phyloP scores from a whole-genome alignment of 2,797 vertebrate genomes.

The Etheostoma nigrum region DNA sequence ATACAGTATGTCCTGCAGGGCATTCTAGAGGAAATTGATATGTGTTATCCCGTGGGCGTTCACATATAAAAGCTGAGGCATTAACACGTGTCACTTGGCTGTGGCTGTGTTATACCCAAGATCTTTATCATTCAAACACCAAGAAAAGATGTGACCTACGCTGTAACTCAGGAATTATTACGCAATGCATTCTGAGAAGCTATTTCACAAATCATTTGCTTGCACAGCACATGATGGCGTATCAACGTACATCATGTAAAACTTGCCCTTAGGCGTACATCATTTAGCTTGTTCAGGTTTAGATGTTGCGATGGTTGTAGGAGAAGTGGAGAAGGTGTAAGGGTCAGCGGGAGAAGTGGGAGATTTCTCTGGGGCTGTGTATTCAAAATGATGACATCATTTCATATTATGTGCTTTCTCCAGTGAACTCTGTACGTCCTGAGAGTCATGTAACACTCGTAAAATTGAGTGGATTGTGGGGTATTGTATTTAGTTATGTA shows the following conservation, averaged over 20 bases:
- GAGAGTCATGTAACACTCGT: background rate
- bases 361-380: conserved; percentile 1
- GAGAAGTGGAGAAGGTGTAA: background rate
- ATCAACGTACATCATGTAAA: background rate
- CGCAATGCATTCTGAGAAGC: background rate
- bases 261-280: background rate
- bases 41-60: conserved; percentile 28
- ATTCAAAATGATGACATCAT: conserved; percentile 6
- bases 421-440: conserved; percentile 16
- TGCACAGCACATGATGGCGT: background rate
- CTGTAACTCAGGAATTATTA: conserved; percentile 11
- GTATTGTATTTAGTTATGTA: background rate
- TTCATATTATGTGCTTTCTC: background rate
- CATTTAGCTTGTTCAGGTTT: background rate
- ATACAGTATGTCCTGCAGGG: conserved; percentile 13
- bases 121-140: conserved; percentile 33
- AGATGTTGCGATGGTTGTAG: background rate
- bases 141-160: conserved; percentile 30
- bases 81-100: conserved; percentile 33
- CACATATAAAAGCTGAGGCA: conserved; percentile 39
- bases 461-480: background rate
- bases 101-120: conserved; percentile 12
- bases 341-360: conserved; percentile 9
- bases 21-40: conserved; percentile 4
- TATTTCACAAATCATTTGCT: background rate